Base-by-base conservation (phyloP, 2,888 invertebrate species). In the Andrena haemorrhoa region DNA sequence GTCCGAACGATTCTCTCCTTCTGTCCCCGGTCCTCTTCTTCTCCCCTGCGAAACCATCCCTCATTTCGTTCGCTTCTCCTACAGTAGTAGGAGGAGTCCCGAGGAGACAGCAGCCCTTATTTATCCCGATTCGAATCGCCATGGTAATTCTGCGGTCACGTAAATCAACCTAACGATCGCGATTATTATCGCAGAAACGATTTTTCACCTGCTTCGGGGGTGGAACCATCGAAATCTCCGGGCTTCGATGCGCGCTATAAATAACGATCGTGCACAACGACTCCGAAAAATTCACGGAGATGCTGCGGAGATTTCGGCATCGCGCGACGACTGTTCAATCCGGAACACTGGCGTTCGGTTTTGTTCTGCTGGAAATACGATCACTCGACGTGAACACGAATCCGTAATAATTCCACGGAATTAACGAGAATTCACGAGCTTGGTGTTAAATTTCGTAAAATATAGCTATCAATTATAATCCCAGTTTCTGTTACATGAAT, bases 101-200 rank as follows among this genome's bases (percentile, higher is more conserved):
- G 47, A 73, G 41, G 47, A 64, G 47, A 29, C 51, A 47, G 29
- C 33, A 60, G 16, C 23, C 51, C 41, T 79, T 74, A 63, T 77
- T 68, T 29, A 16, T 31, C 72, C 16, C 31, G 61, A 58, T 20
- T 41, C 61, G 76, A 66, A 49, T 61, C 51, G 60, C 60, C 64
- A 58, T 53, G 77, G 41, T 75, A 85, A 87, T 69, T 72, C 69
- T 60, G 53, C 26, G 63, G 66, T 49, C 68, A 49, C 70, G 64
- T 76, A 75, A 85, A 86, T 85, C 80, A 79, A 72, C 71, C 53
- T 64, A 77, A 79, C 78, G 72, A 80, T 49, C 56, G n/a, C 33
- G 73, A 87, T 78, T 75, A 69, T 51, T 51, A 74, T 82, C 72
- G 74, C 41, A 20, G 56, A 29, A 63, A 69, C 66, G 58, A 80